A percentile compares a stretch with the other conserved stretches of the same genome.
Conservation (phyloP, 2,797 vertebrate genomes). For the Kryptopterus vitreolus region DNA sequence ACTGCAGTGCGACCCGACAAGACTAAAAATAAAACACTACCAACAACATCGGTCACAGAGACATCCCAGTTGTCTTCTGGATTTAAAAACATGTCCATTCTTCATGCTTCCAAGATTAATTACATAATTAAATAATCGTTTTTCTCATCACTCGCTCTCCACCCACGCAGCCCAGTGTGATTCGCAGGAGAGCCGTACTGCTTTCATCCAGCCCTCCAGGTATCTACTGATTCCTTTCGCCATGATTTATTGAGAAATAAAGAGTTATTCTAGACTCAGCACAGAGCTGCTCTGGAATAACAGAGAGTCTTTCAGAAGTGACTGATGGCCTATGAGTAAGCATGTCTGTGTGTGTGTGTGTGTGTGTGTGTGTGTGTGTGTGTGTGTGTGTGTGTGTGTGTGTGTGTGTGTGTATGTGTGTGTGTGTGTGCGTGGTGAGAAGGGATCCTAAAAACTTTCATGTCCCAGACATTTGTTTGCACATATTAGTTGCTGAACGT, state of each 20-base stretch:
- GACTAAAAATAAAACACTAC: not conserved
- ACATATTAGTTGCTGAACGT: not conserved
- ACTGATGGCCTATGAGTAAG: not conserved
- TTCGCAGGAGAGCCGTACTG: not conserved
- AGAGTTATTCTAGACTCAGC: not conserved
- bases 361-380: conserved; percentile 8
- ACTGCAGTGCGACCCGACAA: not conserved
- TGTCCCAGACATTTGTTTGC: not conserved
- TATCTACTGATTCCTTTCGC: not conserved
- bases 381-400: not conserved
- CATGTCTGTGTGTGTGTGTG: not conserved
- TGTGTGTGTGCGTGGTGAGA: not conserved
- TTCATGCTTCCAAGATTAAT: not conserved
- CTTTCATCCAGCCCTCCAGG: not conserved
- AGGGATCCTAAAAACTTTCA: not conserved
- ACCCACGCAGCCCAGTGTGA: not conserved
- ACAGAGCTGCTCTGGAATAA: not conserved
- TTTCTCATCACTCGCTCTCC: not conserved
- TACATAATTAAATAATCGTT: not conserved
- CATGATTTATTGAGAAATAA: not conserved
- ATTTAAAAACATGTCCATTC: not conserved
- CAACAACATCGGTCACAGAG: not conserved
- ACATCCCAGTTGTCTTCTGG: not conserved
- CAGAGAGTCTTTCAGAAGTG: not conserved
- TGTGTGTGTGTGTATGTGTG: no score